Evolutionary conservation across 2,797 vertebrate species (phyloP).

Genomic region (Poeciliopsis gracilis): DNA sequence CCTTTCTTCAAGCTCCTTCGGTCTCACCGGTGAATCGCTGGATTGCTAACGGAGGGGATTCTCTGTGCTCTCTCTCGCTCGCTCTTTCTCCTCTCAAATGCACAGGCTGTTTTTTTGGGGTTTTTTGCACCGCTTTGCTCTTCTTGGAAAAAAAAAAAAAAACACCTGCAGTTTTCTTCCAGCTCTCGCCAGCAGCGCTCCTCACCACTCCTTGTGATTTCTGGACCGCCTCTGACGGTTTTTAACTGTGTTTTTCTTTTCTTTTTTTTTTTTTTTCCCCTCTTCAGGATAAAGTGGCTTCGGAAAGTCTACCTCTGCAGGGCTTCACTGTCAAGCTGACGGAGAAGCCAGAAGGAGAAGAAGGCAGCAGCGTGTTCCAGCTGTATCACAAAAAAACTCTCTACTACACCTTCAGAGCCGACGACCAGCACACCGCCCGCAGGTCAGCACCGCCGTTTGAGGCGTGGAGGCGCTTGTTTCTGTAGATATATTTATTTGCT

Average conservation of each 20-base stretch:
- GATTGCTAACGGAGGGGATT: constrained; percentile 52
- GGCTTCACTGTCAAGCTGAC: constrained; percentile 91
- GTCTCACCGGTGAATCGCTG: constrained; percentile 25
- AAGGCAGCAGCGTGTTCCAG: constrained; percentile 87
- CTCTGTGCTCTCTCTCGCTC: constrained; percentile 68
- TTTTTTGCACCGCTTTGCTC: constrained; percentile 11
- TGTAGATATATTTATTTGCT: not conserved
- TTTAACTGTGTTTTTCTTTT: constrained; percentile 11
- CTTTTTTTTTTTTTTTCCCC: not conserved
- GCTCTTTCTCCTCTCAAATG: constrained; percentile 2
- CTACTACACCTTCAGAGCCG: constrained; percentile 94
- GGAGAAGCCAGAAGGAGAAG: constrained; percentile 86
- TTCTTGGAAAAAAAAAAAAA: constrained; percentile 16
- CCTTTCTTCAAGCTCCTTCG: constrained; percentile 26
- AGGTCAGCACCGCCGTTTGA: constrained; percentile 59
- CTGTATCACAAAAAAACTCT: constrained; percentile 98
- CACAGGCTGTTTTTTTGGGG: constrained; percentile 7
- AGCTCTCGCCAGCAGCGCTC: constrained; percentile 1
- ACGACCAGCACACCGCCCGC: constrained; percentile 82
- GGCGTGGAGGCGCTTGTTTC: not conserved
- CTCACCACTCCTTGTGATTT: not conserved
- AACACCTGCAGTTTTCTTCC: not conserved
- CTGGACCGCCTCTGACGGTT: constrained; percentile 5
- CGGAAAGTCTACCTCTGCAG: constrained; percentile 92
- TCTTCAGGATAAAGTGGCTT: constrained; percentile 90